Base-by-base conservation (phyloP, 2,888 invertebrate genomes). In the Eupithecia subumbrata region DNA sequence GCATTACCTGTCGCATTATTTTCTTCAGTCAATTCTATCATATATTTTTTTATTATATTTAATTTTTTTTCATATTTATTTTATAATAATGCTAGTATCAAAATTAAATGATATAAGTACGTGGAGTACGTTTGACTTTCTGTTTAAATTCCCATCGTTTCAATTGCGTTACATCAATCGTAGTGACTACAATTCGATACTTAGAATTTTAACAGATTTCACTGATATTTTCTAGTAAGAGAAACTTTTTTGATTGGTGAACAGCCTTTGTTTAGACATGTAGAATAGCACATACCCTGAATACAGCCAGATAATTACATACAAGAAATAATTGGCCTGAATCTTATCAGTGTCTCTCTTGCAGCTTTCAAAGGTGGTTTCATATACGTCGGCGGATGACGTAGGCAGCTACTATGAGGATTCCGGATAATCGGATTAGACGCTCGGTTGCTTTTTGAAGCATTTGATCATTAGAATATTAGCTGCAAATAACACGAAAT, bases 341-440 rank as follows among this genome's bases (percentile, higher is more conserved):
- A 12, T 34, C 30, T 5, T 34, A 25, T 30, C 30, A 16, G 56
- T 56, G 56, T 12, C 18, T 64, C 18, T 16, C 40, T 34, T 70
- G 37, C 52, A 40, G 40, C 5, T 74, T 69, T 30, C 72, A 69
- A 69, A 75, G 69, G 75, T 43, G 18, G 16, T 40, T 69, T 72
- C 2, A 30, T 69, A 75, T 30, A 9, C 56, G n/a, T 45, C 25
- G 5, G 40, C 4, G 18, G 25, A 52, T 12, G 18, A 43, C 14
- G 25, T 60, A 60, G 22, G 25, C 25, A 25, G 0, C 60, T 60
- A 25, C 64, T 76, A 66, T 78, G 75, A 74, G 70, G 70, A 71
- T 75, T 72, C 64, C 73, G 68, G 56, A 52, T 79, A 76, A 80
- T 81, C 79, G 67, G 71, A 72, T 80, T 78, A 78, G 64, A 40